Conservation (phyloP, 2,888 invertebrate genomes). For the Hypomecis atomaria region DNA sequence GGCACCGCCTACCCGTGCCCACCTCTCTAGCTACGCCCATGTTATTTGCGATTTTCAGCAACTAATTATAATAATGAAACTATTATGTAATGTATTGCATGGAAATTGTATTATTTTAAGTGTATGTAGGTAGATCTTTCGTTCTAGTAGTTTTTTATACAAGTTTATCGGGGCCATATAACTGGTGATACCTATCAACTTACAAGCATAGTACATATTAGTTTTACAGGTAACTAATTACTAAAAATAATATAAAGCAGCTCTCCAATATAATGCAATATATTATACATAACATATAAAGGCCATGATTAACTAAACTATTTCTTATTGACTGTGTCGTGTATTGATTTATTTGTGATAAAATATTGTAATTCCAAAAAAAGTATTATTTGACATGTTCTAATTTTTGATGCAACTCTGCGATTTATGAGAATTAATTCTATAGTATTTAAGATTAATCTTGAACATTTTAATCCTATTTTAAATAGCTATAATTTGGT, state of each 20-base stretch:
- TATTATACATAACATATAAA: slow-evolving; percentile 5
- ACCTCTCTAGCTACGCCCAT: too few relatives aligned
- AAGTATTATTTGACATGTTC: slow-evolving; percentile 43
- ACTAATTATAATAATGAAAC: not conserved
- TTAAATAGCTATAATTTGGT: slow-evolving; percentile 1
- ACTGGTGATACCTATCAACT: slow-evolving; percentile 56
- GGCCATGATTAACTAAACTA: slow-evolving; percentile 30
- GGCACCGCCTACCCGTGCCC: too few relatives aligned
- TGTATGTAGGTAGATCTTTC: not conserved
- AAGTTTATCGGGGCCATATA: slow-evolving; percentile 63
- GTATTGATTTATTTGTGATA: slow-evolving; percentile 36
- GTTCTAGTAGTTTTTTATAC: slow-evolving; percentile 48
- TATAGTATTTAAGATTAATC: slow-evolving; percentile 23
- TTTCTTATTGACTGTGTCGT: slow-evolving; percentile 10
- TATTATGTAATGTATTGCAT: slow-evolving; percentile 1
- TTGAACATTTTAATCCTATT: slow-evolving; percentile 11
- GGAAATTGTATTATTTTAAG: slow-evolving; percentile 3
- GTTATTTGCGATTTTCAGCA: not conserved
- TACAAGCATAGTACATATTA: slow-evolving; percentile 36
- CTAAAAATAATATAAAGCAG: not conserved
- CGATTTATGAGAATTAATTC: slow-evolving; percentile 12
- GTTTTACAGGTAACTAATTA: slow-evolving; percentile 40
- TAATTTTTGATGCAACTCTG: slow-evolving; percentile 23
- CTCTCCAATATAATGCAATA: slow-evolving; percentile 6
- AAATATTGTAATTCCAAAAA: slow-evolving; percentile 36